phyloP scores from a whole-genome alignment of 2,888 invertebrate species.

The Chymomyza fuscimana region DNA sequence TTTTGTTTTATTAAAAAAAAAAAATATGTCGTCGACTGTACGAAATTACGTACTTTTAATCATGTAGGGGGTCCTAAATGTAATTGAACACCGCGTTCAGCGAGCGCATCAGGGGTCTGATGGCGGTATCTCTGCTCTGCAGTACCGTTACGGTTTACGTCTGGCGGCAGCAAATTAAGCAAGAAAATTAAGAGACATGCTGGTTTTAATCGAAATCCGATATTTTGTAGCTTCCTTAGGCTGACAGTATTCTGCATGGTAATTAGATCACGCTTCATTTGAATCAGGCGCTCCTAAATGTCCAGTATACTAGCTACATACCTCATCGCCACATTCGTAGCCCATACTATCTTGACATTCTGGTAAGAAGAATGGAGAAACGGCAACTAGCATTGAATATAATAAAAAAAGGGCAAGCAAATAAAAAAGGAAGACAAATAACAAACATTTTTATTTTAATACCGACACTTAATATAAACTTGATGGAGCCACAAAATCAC shows the following conservation, averaged over 20 bases:
- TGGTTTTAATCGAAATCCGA: slow-evolving; percentile 58
- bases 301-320: slow-evolving; percentile 16
- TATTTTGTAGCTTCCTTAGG: slow-evolving; percentile 66
- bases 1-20: neutral
- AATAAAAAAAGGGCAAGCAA: slow-evolving; percentile 42
- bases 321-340: neutral
- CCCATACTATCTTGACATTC: slow-evolving; percentile 4
- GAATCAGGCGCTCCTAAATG: slow-evolving; percentile 42
- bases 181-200: slow-evolving; percentile 50
- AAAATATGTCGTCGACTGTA: neutral
- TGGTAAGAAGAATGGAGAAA: slow-evolving; percentile 48
- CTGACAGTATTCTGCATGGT: slow-evolving; percentile 31
- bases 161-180: slow-evolving; percentile 54
- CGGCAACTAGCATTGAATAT: neutral
- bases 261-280: slow-evolving; percentile 70
- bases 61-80: slow-evolving; percentile 2
- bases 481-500: slow-evolving; percentile 75
- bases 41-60: neutral
- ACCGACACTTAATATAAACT: slow-evolving; percentile 75
- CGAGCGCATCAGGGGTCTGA: slow-evolving; percentile 9
- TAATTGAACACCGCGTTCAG: slow-evolving; percentile 19
- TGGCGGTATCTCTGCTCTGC: neutral
- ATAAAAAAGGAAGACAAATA: slow-evolving; percentile 70
- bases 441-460: slow-evolving; percentile 75
- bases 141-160: slow-evolving; percentile 60